A percentile compares a stretch with the other conserved stretches of the same genome.
phyloP scores from a whole-genome alignment of 1,140 invertebrate genomes.

The Pygmarrhopalites habei region DNA sequence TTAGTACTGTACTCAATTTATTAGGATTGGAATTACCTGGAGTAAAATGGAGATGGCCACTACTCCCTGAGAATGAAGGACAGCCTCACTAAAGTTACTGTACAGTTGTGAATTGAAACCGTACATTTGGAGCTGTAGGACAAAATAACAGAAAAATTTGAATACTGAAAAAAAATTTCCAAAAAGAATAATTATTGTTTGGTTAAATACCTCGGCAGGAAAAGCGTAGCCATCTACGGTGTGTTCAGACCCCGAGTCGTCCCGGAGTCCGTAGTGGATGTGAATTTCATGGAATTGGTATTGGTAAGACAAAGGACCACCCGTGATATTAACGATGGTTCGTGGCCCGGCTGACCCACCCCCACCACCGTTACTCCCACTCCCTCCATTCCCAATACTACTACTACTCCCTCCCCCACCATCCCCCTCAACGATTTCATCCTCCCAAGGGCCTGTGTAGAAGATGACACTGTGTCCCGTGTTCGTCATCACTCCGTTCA shows the following conservation, averaged over 20 bases:
- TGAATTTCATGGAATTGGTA: constrained; percentile 92
- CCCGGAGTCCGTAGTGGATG: constrained; percentile 75
- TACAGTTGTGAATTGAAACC: constrained; percentile 96
- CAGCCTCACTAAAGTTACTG: constrained; percentile 89
- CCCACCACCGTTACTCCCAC: constrained; percentile 16
- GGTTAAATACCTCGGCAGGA: constrained; percentile 72
- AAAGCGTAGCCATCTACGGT: constrained; percentile 85
- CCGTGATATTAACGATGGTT: constrained; percentile 79
- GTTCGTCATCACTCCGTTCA: constrained; percentile 76
- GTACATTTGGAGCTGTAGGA: constrained; percentile 79
- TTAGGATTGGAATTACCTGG: constrained; percentile 66
- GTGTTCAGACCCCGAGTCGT: constrained; percentile 85
- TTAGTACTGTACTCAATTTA: no score
- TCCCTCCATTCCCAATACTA: constrained; percentile 11
- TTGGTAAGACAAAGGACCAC: constrained; percentile 86
- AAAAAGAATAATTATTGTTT: background rate
- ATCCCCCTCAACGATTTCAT: constrained; percentile 38
- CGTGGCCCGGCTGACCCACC: constrained; percentile 14
- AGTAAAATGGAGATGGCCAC: constrained; percentile 89
- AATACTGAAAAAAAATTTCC: constrained; percentile 5
- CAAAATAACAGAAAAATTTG: constrained; percentile 41
- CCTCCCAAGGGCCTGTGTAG: constrained; percentile 37
- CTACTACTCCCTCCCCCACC: constrained; percentile 11
- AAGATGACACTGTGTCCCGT: constrained; percentile 62
- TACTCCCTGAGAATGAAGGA: constrained; percentile 84